Base-by-base conservation (phyloP, 2,888 invertebrate genomes). In the Tachina lurida region DNA sequence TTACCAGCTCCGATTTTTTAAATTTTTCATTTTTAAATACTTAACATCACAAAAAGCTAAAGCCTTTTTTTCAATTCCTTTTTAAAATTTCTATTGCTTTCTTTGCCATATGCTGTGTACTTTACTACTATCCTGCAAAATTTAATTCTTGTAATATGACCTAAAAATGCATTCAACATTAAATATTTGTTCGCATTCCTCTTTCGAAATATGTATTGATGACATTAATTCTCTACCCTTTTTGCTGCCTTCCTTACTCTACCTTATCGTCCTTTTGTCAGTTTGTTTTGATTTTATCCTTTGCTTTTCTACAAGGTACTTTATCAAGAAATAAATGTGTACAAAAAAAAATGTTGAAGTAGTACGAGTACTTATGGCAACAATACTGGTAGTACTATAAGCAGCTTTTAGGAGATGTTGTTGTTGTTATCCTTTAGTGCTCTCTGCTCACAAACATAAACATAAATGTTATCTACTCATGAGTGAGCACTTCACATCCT, bases 151-250 rank as follows among this genome's bases (percentile, higher is more conserved):
- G 49, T 71, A 60, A 76, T 86, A 60, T 86, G 83, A 86, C 85
- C 85, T 76, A 79, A 73, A 86, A 86, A 82, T 86, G 82, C 83
- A 86, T 52, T 86, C 75, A 86, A 86, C 83, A 86, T 83, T 82
- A 82, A 85, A 85, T 85, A 85, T 75, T 82, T 76, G 75, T 79
- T 67, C 75, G 49, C 78, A 86, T 86, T 86, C 83, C 49, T 60
- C 62, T 43, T 41, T 79, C 17, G 67, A 49, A 75, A 71, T 78
- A 39, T 19, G 19, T 52, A 83, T 79, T 79, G 79, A 86, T 82
- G 85, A 75, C 85, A 86, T 79, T 83, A 79, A 83, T 86, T 70
- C 78, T 74, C 17, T 70, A 47, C 10, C 41, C 22, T 73, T n/a
- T 17, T 15, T 56, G 10, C 7, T 45, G 10, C 13, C 4, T 43